Percentiles rank a stretch among this genome's conserved stretches.
These are phyloP conservation scores for Botia almorhae DNA, from an alignment of 2,797 vertebrate species.

Conservation along the genomic window DNA sequence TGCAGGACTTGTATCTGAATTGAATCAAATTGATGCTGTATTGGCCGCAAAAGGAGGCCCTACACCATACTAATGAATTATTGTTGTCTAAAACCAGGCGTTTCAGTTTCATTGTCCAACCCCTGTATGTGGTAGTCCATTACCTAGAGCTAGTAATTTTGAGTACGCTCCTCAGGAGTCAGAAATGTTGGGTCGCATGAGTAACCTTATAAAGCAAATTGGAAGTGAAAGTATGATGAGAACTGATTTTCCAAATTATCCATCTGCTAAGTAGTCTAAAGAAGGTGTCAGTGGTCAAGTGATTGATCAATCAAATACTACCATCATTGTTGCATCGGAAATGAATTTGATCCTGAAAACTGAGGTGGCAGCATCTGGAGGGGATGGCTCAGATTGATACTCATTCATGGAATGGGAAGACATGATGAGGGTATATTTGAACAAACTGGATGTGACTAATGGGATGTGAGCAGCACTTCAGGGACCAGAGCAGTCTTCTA, in stretches of 20 bases:
- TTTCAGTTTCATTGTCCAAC: too few species aligned
- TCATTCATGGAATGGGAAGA: conserved; percentile 53
- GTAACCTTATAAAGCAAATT: conserved; percentile 15
- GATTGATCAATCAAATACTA: background rate
- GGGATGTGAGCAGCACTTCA: conserved; percentile 33
- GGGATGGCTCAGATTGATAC: conserved; percentile 52
- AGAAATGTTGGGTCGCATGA: conserved; percentile 6
- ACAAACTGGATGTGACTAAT: conserved; percentile 8
- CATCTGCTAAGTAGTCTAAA: background rate
- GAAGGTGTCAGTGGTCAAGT: background rate
- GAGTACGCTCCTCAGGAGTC: background rate
- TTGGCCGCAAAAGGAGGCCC: too few species aligned
- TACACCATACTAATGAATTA: too few species aligned
- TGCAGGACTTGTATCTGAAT: too few species aligned
- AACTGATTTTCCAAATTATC: background rate
- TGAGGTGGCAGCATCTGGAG: conserved; percentile 46
- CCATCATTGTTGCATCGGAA: conserved; percentile 30
- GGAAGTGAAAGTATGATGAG: background rate
- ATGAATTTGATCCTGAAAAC: conserved; percentile 51
- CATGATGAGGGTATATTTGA: conserved; percentile 53
- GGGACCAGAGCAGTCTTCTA: conserved; percentile 6
- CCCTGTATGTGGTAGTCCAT: background rate
- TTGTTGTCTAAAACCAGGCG: too few species aligned
- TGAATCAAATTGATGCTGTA: too few species aligned
- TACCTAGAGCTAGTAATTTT: background rate